phyloP scores from a whole-genome alignment of 2,888 invertebrate species.

The Eupeodes luniger region DNA sequence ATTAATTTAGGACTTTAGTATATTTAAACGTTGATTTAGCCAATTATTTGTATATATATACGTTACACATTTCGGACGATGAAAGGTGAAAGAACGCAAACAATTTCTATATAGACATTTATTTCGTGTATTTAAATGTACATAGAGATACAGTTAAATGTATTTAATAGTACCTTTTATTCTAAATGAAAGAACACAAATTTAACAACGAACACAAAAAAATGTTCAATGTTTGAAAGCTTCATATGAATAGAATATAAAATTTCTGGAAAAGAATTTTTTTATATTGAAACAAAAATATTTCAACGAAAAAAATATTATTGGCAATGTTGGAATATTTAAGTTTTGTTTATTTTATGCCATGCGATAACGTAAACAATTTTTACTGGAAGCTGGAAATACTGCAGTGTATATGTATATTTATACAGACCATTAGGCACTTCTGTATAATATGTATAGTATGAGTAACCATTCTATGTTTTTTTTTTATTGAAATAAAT shows the following conservation, averaged over 20 bases:
- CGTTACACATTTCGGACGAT: conserved; percentile 44
- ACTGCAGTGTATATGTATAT: not conserved
- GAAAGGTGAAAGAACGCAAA: conserved; percentile 60
- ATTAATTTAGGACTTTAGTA: conserved; percentile 8
- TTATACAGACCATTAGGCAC: too few relatives aligned
- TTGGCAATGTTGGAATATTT: conserved; percentile 31
- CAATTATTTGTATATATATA: conserved; percentile 58
- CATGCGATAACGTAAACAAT: conserved; percentile 22
- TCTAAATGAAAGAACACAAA: not conserved
- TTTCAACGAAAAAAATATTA: not conserved
- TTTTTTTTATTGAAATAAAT: too few relatives aligned
- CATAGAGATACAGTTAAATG: too few relatives aligned
- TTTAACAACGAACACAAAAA: not conserved
- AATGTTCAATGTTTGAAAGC: not conserved
- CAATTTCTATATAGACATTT: conserved; percentile 19
- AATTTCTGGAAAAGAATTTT: not conserved
- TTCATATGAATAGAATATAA: not conserved
- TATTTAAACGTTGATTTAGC: conserved; percentile 58
- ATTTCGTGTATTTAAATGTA: not conserved
- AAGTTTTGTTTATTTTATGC: conserved; percentile 40
- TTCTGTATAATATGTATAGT: too few relatives aligned
- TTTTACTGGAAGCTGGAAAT: not conserved
- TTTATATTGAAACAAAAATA: too few relatives aligned
- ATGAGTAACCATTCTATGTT: too few relatives aligned
- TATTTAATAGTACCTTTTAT: too few relatives aligned